Evolutionary conservation across 2,888 invertebrate species (phyloP).

Genomic region (Amblyjoppa fuscipennis): DNA sequence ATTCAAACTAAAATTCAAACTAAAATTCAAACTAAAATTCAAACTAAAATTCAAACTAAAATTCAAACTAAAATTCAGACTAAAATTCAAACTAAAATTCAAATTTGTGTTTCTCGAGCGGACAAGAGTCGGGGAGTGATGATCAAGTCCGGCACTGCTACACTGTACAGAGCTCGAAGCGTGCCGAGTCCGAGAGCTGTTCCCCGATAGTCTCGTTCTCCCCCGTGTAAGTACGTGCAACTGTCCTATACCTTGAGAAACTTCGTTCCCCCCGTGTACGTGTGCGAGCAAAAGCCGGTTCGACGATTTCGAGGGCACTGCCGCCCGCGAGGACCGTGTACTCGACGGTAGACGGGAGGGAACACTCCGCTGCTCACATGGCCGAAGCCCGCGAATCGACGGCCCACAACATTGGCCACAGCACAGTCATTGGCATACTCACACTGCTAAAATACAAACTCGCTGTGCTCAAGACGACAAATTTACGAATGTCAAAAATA

Average conservation of each 20-base stretch:
- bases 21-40: no score
- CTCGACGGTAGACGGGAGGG: neutral
- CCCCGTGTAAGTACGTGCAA: neutral
- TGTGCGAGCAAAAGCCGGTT: constrained; percentile 68
- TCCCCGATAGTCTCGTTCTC: constrained; percentile 8
- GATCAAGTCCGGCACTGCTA: neutral
- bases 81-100: no score
- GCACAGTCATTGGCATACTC: constrained; percentile 5
- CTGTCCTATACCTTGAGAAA: neutral
- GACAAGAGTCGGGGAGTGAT: neutral
- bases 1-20: no score
- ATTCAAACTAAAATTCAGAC: no score
- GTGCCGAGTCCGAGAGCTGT: constrained; percentile 1
- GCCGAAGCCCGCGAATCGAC: neutral
- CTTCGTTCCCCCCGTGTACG: neutral
- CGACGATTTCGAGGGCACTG: constrained; percentile 69
- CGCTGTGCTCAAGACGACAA: no score
- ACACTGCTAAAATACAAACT: neutral
- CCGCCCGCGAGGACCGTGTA: constrained; percentile 29
- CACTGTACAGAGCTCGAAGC: constrained; percentile 5
- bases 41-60: no score
- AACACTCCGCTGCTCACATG: constrained; percentile 3
- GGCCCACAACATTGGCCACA: neutral
- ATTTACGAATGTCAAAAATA: no score
- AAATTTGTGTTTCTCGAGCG: no score